These are phyloP conservation scores for Meloidogyne floridensis DNA, from an alignment of 1,140 invertebrate genomes.

Conservation along the genomic window DNA sequence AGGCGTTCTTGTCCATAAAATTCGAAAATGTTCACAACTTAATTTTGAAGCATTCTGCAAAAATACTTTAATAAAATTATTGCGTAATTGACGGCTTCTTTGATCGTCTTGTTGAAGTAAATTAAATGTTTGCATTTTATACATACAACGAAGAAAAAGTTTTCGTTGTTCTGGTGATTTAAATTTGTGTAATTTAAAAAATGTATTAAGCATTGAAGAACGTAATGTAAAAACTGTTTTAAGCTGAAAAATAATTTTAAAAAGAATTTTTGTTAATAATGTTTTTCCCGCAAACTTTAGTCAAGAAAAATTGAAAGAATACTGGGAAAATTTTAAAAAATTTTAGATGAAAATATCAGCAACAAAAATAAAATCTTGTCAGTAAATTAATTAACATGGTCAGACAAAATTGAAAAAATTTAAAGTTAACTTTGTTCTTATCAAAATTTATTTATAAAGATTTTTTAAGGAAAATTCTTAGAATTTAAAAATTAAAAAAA, in stretches of 20 bases:
- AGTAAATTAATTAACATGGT: too few relatives aligned
- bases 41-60: neutral
- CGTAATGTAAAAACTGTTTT: slow-evolving; percentile 19
- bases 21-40: slow-evolving; percentile 17
- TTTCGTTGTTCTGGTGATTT: slow-evolving; percentile 28
- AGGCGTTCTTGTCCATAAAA: slow-evolving; percentile 21
- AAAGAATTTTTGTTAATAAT: neutral
- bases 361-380: too few relatives aligned
- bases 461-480: too few relatives aligned
- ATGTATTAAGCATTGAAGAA: slow-evolving; percentile 15
- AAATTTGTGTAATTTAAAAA: slow-evolving; percentile 21
- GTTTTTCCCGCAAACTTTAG: neutral
- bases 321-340: neutral
- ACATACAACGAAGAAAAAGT: slow-evolving; percentile 23
- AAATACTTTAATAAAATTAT: slow-evolving; percentile 11
- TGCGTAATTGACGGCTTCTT: neutral
- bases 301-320: neutral
- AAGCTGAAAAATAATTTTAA: slow-evolving; percentile 9
- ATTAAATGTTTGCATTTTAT: slow-evolving; percentile 26
- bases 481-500: neutral
- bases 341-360: neutral
- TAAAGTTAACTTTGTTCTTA: too few relatives aligned
- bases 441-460: too few relatives aligned
- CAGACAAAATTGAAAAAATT: too few relatives aligned
- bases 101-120: slow-evolving; percentile 17